Evolutionary conservation across 2,113 vertebrate species (phyloP).

Genomic region (Campylorhamphus procurvoides): DNA sequence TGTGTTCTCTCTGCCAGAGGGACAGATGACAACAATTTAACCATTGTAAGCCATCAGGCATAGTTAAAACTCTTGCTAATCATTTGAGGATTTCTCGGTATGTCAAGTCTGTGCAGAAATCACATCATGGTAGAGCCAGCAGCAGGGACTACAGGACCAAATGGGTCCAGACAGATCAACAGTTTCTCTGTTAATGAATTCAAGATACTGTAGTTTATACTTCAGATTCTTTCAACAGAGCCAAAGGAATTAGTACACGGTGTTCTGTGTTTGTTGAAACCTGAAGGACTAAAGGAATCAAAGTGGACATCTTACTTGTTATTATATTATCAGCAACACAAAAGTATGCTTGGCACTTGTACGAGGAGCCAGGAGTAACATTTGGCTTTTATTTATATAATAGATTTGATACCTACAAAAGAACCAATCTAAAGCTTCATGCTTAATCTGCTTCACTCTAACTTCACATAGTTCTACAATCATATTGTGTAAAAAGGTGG

Average conservation of each 20-base stretch:
- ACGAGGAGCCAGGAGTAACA: conserved; percentile 32
- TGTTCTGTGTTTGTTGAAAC: conserved; percentile 8
- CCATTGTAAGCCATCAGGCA: neutral
- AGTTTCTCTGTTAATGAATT: neutral
- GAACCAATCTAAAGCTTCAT: neutral
- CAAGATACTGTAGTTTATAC: neutral
- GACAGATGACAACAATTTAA: neutral
- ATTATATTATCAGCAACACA: conserved; percentile 15
- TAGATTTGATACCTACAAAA: neutral
- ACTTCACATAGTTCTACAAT: neutral
- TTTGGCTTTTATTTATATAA: conserved; percentile 31
- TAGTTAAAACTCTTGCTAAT: neutral
- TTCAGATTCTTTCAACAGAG: neutral
- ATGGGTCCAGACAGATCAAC: neutral
- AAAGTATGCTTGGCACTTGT: neutral
- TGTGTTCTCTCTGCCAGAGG: conserved; percentile 88
- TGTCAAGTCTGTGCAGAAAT: neutral
- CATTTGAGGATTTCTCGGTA: neutral
- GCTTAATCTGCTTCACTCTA: neutral
- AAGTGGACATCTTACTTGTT: conserved; percentile 10
- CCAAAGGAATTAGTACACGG: neutral
- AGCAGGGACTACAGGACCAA: neutral
- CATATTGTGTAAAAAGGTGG: neutral
- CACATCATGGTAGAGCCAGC: neutral
- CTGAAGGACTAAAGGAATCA: neutral